Conservation (phyloP, 2,797 vertebrate species). For the Sebastes diaconus region DNA sequence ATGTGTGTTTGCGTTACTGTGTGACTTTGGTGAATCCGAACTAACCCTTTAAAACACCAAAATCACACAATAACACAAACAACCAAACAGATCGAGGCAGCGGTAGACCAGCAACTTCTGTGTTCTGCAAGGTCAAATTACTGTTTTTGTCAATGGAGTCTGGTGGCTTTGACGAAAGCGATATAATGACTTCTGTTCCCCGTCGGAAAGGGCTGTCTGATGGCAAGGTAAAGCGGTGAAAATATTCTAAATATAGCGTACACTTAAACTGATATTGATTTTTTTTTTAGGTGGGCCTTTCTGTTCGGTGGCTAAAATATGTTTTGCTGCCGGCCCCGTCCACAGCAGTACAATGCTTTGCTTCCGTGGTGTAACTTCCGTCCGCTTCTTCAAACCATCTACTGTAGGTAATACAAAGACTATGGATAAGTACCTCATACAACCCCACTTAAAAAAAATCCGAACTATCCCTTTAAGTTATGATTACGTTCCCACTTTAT, state of each 20-base stretch:
- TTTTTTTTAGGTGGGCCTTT: neutral
- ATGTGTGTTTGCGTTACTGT: no score
- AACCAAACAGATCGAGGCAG: neutral
- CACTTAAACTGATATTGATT: neutral
- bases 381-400: neutral
- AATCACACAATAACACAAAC: neutral
- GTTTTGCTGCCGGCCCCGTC: neutral
- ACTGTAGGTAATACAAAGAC: neutral
- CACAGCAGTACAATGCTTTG: neutral
- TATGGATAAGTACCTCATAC: neutral
- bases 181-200: no score
- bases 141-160: neutral
- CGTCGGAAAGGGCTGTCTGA: no score
- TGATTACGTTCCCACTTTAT: neutral
- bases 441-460: neutral
- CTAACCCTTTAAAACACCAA: neutral
- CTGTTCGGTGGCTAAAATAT: fast-evolving
- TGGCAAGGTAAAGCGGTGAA: neutral
- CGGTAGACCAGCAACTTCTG: neutral
- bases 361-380: neutral
- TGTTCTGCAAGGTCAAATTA: neutral
- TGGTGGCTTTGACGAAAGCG: neutral
- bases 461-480: neutral
- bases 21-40: neutral
- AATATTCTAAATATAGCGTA: neutral